phyloP scores from a whole-genome alignment of 1,140 invertebrate genomes.

The Drosophila mojavensis region DNA sequence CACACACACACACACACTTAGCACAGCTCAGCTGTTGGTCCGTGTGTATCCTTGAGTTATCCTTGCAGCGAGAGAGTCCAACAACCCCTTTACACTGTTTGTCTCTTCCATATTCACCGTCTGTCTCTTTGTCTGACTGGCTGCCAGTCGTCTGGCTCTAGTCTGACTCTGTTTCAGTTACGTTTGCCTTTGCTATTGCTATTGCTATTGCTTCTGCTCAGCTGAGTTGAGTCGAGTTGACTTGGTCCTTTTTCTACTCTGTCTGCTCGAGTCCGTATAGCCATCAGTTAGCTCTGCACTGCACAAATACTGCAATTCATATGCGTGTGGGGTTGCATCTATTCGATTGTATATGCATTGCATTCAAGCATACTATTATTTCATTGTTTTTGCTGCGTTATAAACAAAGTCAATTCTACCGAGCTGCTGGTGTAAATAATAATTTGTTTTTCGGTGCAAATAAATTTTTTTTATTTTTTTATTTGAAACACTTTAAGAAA shows the following conservation, averaged over 20 bases:
- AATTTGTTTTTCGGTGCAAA: background rate
- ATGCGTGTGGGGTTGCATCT: background rate
- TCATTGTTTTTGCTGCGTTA: conserved; percentile 7
- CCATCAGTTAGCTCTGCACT: conserved; percentile 45
- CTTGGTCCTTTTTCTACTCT: conserved; percentile 34
- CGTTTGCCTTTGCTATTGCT: conserved; percentile 25
- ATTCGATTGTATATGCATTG: background rate
- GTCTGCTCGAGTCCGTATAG: conserved; percentile 50
- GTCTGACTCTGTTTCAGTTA: conserved; percentile 26
- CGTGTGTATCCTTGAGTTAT: conserved; percentile 46
- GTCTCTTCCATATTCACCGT: conserved; percentile 22
- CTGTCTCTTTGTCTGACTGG: conserved; percentile 13
- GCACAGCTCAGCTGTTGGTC: conserved; percentile 65
- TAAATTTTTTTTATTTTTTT: no score
- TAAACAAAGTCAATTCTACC: conserved; percentile 21
- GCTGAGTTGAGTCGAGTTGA: background rate
- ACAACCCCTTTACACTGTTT: conserved; percentile 70
- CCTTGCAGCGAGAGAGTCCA: conserved; percentile 58
- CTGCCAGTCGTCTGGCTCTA: conserved; percentile 59
- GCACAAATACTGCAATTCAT: conserved; percentile 23
- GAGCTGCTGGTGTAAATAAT: background rate
- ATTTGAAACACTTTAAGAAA: no score
- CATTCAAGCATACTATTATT: background rate
- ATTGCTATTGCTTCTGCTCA: no score
- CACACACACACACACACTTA: conserved; percentile 25